Conservation (phyloP, 2,888 invertebrate genomes). For the Phortica magna region DNA sequence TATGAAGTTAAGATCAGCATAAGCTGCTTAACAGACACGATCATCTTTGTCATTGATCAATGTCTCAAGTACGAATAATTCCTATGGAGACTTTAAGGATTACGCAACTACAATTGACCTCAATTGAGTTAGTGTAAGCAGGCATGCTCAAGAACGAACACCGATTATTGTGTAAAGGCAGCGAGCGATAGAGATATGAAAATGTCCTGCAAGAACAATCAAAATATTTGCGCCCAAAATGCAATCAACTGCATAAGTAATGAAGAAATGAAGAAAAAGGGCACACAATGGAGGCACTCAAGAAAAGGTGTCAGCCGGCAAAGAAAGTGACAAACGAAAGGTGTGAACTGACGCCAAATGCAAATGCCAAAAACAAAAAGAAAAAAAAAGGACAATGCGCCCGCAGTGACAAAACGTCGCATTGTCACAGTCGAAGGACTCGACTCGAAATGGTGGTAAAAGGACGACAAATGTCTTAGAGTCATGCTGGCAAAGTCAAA, state of each 20-base stretch:
- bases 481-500: conserved; percentile 1
- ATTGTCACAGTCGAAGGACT: background rate
- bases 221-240: conserved; percentile 20
- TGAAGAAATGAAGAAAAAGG: background rate
- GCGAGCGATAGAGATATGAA: background rate
- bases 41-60: background rate
- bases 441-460: conserved; percentile 5
- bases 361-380: background rate
- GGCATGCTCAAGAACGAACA: no score
- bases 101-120: background rate
- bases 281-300: conserved; percentile 21
- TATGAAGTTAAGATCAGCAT: no score
- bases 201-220: background rate
- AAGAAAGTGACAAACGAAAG: conserved; percentile 1
- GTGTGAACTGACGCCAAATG: conserved; percentile 19
- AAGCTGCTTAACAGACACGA: background rate
- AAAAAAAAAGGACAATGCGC: conserved; percentile 25
- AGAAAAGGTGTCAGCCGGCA: conserved; percentile 14
- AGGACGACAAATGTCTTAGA: background rate
- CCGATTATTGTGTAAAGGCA: no score
- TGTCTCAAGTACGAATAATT: background rate
- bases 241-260: conserved; percentile 11
- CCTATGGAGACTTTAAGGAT: background rate
- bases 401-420: conserved; percentile 22
- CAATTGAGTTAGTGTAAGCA: conserved; percentile 10